These are phyloP conservation scores for Nephila pilipes DNA, from an alignment of 1,140 invertebrate species.

Conservation along the genomic window DNA sequence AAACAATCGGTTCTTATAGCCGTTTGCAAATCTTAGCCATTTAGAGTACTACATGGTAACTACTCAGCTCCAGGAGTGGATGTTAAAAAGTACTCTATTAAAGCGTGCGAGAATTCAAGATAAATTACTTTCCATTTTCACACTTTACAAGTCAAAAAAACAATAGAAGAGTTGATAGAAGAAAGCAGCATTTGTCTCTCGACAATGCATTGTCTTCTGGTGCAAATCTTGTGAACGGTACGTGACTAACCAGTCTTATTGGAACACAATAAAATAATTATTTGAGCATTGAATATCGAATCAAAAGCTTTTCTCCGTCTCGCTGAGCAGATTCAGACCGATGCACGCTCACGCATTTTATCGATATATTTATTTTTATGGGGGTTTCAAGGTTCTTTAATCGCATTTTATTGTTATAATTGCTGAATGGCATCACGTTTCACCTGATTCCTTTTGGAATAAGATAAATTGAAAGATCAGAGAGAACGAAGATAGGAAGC, in stretches of 20 bases:
- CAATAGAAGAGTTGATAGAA: neutral
- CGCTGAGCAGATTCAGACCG: neutral
- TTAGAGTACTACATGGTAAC: neutral
- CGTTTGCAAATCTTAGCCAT: neutral
- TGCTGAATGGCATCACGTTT: neutral
- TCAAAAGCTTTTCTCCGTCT: neutral
- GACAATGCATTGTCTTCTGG: neutral
- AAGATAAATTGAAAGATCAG: neutral
- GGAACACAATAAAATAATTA: constrained; percentile 24
- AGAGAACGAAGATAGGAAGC: too few species aligned
- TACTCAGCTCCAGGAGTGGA: neutral
- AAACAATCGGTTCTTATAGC: neutral
- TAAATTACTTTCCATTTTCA: constrained; percentile 33
- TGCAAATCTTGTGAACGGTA: neutral
- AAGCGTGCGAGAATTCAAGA: constrained; percentile 2
- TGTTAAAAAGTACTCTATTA: constrained; percentile 19
- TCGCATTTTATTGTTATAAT: neutral
- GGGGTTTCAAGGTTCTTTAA: neutral
- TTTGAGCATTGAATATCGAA: neutral
- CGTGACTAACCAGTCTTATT: neutral
- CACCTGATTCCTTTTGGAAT: neutral
- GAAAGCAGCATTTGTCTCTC: constrained; percentile 2
- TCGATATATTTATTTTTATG: neutral
- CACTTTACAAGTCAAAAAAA: constrained; percentile 19
- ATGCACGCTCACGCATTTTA: neutral